phyloP scores from a whole-genome alignment of 2,113 vertebrate species.

The Tautogolabrus adspersus region DNA sequence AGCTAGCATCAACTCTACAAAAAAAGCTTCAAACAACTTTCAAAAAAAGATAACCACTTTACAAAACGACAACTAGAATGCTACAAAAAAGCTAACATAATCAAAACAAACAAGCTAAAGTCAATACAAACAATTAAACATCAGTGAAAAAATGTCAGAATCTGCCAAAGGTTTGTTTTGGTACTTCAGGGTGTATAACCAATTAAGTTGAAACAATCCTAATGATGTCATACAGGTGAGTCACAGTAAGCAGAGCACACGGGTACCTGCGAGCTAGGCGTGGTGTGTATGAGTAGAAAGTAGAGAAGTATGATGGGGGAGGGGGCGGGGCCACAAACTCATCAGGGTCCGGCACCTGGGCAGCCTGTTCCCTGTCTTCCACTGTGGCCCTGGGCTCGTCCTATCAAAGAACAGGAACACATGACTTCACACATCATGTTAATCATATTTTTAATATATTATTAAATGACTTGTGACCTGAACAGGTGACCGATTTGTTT shows the following conservation, averaged over 20 bases:
- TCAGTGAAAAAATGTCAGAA: too few relatives aligned
- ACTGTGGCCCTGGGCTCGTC: conserved; percentile 78
- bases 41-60: too few relatives aligned
- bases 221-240: background rate
- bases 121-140: too few relatives aligned
- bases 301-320: conserved; percentile 89
- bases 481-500: background rate
- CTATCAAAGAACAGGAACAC: conserved; percentile 66
- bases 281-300: conserved; percentile 82
- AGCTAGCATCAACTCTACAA: too few relatives aligned
- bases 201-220: too few relatives aligned
- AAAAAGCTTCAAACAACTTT: too few relatives aligned
- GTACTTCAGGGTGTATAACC: too few relatives aligned
- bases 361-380: conserved; percentile 84
- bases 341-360: conserved; percentile 79
- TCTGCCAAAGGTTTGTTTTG: too few relatives aligned
- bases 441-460: background rate
- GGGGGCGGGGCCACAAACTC: conserved; percentile 86
- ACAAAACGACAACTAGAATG: too few relatives aligned
- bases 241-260: background rate
- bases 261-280: conserved; percentile 82
- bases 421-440: conserved; percentile 7
- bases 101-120: too few relatives aligned
- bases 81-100: too few relatives aligned
- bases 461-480: background rate